Conservation (phyloP, 2,888 invertebrate genomes). For the Meliscaeva auricollis region DNA sequence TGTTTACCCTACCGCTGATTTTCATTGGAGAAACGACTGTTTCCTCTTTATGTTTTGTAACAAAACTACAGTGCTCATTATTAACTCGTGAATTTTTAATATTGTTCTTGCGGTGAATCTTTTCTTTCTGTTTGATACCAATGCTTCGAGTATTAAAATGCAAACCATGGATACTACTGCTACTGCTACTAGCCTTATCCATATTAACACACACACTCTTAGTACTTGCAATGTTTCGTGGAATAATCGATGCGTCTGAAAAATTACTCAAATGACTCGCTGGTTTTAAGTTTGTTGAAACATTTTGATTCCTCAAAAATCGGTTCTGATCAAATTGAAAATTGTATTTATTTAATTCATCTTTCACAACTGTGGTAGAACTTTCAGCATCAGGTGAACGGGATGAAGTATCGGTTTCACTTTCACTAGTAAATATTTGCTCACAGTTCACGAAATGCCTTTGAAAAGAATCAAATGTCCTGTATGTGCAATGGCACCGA, state of each 20-base stretch:
- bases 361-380: slow-evolving; percentile 1
- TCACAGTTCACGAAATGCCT: slow-evolving; percentile 92
- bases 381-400: slow-evolving; percentile 84
- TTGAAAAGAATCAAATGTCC: slow-evolving; percentile 92
- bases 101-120: too few relatives aligned
- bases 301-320: slow-evolving; percentile 12
- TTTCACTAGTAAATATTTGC: slow-evolving; percentile 91
- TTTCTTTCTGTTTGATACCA: background rate
- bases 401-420: slow-evolving; percentile 89
- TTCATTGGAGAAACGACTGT: slow-evolving; percentile 64
- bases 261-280: slow-evolving; percentile 12
- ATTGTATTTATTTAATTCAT: too few relatives aligned
- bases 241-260: background rate
- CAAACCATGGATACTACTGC: background rate
- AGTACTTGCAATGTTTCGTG: too few relatives aligned
- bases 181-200: background rate
- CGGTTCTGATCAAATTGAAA: slow-evolving; percentile 47
- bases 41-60: slow-evolving; percentile 43
- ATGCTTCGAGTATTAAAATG: background rate
- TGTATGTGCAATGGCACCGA: slow-evolving; percentile 93
- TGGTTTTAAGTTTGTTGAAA: slow-evolving; percentile 1
- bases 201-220: too few relatives aligned
- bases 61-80: slow-evolving; percentile 51
- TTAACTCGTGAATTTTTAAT: background rate
- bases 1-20: slow-evolving; percentile 2